Percentiles rank a stretch among this genome's conserved stretches.
Evolutionary conservation across 2,888 invertebrate genomes (phyloP).

Genomic region (Balanococcus diminutus): DNA sequence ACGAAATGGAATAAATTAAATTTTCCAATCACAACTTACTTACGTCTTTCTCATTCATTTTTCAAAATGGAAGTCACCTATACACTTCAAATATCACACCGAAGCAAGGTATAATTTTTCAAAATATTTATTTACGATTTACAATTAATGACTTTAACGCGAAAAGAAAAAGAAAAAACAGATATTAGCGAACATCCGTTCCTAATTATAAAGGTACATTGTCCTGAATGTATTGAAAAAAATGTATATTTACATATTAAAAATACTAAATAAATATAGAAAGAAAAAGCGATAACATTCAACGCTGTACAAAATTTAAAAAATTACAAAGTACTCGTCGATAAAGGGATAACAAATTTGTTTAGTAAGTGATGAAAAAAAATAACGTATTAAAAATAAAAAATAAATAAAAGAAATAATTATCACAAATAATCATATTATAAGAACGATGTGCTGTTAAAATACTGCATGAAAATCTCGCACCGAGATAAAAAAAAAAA

Average conservation of each 20-base stretch:
- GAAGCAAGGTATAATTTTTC: not conserved
- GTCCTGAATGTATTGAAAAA: slow-evolving; percentile 27
- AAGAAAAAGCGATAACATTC: slow-evolving; percentile 37
- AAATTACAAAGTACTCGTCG: slow-evolving; percentile 23
- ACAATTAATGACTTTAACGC: slow-evolving; percentile 37
- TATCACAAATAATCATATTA: slow-evolving; percentile 1
- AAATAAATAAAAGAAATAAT: slow-evolving; percentile 21
- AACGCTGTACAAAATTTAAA: slow-evolving; percentile 30
- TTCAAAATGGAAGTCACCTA: no score
- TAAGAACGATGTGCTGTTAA: slow-evolving; percentile 13
- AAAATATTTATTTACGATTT: not conserved
- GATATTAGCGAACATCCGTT: slow-evolving; percentile 38
- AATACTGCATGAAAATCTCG: slow-evolving; percentile 36
- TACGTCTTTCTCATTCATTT: no score
- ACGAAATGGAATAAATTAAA: no score
- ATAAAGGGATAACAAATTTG: slow-evolving; percentile 26
- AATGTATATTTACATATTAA: not conserved
- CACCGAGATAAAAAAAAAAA: not conserved
- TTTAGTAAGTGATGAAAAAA: slow-evolving; percentile 30
- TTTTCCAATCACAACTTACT: no score
- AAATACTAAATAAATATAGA: slow-evolving; percentile 19
- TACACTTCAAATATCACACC: not conserved
- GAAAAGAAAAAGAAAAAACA: slow-evolving; percentile 18
- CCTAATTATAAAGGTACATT: slow-evolving; percentile 37
- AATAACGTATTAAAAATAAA: slow-evolving; percentile 15